These are phyloP conservation scores for Alitta virens DNA, from an alignment of 2,888 invertebrate genomes.

Conservation along the genomic window DNA sequence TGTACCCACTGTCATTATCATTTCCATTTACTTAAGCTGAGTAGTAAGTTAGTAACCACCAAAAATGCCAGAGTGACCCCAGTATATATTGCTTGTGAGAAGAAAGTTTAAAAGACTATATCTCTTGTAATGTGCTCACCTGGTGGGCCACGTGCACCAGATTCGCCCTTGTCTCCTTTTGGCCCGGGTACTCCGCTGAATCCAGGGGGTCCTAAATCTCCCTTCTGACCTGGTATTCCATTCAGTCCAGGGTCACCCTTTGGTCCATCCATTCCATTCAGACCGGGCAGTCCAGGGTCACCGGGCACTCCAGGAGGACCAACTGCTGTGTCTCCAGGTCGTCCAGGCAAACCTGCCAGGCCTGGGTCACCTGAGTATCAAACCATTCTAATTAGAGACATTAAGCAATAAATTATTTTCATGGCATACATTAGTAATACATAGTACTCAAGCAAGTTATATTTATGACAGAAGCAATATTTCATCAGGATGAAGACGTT, in stretches of 20 bases:
- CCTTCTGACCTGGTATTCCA: constrained; percentile 15
- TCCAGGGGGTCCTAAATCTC: constrained; percentile 19
- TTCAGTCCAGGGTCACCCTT: constrained; percentile 13
- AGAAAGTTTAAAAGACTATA: too few species aligned
- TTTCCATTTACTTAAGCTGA: too few species aligned
- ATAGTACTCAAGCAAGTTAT: too few species aligned
- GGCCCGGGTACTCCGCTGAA: constrained; percentile 18
- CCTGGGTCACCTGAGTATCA: constrained; percentile 15
- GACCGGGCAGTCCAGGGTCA: neutral
- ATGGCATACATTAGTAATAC: too few species aligned
- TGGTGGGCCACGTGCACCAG: constrained; percentile 30
- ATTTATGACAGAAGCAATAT: too few species aligned
- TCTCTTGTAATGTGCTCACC: too few species aligned
- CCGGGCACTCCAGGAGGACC: constrained; percentile 2
- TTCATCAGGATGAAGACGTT: too few species aligned
- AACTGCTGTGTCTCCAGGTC: constrained; percentile 22
- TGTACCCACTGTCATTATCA: too few species aligned
- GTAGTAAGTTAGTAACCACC: neutral
- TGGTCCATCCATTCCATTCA: constrained; percentile 14
- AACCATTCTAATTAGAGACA: too few species aligned
- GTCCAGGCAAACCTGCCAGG: neutral
- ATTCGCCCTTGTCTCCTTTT: constrained; percentile 24
- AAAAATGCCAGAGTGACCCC: too few species aligned
- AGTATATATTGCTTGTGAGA: too few species aligned
- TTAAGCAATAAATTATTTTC: too few species aligned